Conservation (phyloP, 2,888 invertebrate species). For the Cryptus viduatorius region DNA sequence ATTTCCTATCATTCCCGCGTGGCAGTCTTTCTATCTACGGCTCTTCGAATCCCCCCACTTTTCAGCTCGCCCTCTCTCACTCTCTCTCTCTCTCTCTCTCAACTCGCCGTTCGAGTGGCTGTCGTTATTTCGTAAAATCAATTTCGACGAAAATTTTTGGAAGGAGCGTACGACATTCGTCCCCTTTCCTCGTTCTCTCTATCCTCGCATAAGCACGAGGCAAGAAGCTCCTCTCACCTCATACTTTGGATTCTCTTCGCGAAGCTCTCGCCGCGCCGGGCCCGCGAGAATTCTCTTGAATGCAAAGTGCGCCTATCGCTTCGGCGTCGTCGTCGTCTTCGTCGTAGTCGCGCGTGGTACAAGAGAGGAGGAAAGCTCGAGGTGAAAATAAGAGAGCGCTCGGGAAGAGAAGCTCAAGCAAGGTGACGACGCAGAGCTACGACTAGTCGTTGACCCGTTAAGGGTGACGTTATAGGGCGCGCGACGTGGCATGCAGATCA, state of each 20-base stretch:
- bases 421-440: conserved; percentile 74
- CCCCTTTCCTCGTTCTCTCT: conserved; percentile 4
- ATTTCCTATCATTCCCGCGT: conserved; percentile 59
- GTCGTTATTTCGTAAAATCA: conserved; percentile 68
- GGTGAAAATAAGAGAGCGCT: conserved; percentile 42
- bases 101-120: conserved; percentile 63
- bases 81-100: too few species aligned
- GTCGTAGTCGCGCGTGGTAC: conserved; percentile 26
- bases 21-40: conserved; percentile 7
- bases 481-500: conserved; percentile 80
- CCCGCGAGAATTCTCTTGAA: conserved; percentile 69
- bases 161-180: conserved; percentile 22
- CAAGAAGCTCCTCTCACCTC: conserved; percentile 29
- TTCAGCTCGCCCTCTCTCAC: conserved; percentile 14
- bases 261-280: conserved; percentile 36
- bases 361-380: conserved; percentile 41
- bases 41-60: not conserved
- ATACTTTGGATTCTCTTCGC: conserved; percentile 64
- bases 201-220: conserved; percentile 36
- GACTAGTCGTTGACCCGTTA: conserved; percentile 81
- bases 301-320: conserved; percentile 68
- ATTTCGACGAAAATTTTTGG: conserved; percentile 60
- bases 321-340: too few species aligned
- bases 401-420: conserved; percentile 60
- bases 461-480: conserved; percentile 78